Base-by-base conservation (phyloP, 2,888 invertebrate species). In the Geophilus truncorum region DNA sequence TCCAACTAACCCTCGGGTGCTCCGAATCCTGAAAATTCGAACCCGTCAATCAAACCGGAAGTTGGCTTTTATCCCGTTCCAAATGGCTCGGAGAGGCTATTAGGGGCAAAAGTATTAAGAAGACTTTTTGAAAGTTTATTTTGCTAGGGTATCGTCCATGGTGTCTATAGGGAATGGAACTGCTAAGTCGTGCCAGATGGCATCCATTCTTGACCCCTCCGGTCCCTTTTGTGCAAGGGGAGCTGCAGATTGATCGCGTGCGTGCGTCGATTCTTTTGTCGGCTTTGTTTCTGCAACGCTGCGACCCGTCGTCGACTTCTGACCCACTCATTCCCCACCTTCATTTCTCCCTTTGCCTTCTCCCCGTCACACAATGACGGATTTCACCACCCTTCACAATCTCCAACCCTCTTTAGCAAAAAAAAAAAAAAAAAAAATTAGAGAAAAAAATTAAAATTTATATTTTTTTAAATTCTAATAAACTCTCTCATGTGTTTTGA, bases 151-250 rank as follows among this genome's bases (percentile, higher is more conserved):
- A n/a, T 18, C 18, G 18, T 15, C 15, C 15, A n/a, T 0, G n/a
- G 45, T n/a, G 45, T 78, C 45, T 78, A 7, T 78, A 23, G 78
- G 62, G 62, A 62, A 0, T 62, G 25, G 45, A 62, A 62, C 62
- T 62, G 62, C 62, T 62, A 62, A 62, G 62, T 62, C 62, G 62
- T 62, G 62, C 62, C 62, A 62, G 62, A 62, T 62, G 62, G 62
- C 62, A 62, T 62, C 25, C 62, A 62, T 62, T 62, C 62, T 62
- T 62, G 62, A 62, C 62, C 62, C 62, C 25, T 25, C 62, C 9
- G 62, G 23, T 25, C 25, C 25, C 62, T 25, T 62, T 62, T 62
- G 62, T 62, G 25, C 62, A 25, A 62, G 62, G 62, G 62, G 62
- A 23, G 25, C 25, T 25, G 62, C 62, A 62, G 62, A 62, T 62